Base-by-base conservation (phyloP, 1,140 invertebrate species). In the Centruroides vittatus region DNA sequence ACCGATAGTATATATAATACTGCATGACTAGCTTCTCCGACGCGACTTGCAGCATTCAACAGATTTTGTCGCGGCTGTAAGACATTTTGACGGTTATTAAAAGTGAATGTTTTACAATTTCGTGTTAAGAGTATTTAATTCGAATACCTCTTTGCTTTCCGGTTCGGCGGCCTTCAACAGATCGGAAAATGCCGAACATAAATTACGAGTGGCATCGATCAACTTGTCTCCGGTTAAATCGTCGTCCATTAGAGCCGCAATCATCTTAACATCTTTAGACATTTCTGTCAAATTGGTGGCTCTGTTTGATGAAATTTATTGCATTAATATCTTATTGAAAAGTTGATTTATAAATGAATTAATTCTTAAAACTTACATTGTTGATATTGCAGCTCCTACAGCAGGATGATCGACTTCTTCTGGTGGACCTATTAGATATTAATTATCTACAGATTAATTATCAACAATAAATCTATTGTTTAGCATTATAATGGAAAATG, bases 231-330 rank as follows among this genome's bases (percentile, higher is more conserved):
- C 92, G 67, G 84, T 84, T 48, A 83, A 77, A 66, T 86, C 82
- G 62, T 95, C 92, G 34, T 82, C 81, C 82, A 96, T 91, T 0
- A 98, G 78, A 0, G 93, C 91, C 8, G 95, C 94, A 66, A 99
- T 87, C 80, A 96, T 88, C 60, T 88, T 83, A 3, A 99, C 92
- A 66, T 86, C 93, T 69, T 91, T 89, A 0, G 93, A 91, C 79
- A 99, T 93, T 76, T 98, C 92, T 0, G 94, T 93, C 61, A 99
- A 78, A 69, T 97, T 98, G 59, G 85, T 91, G 8, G 93, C 90
- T 67, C 75, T 77, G 67, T 23, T 65, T 56, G 50, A 56, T 34
- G 47, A 62, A 6, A 53, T 36, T 34, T 23, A 53, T 23, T 23
- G 23, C 23, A 41, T 41, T 6, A 41, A 8, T 41, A 6, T 41